These are phyloP conservation scores for Philereme vetulata DNA, from an alignment of 2,888 invertebrate genomes.

Conservation along the genomic window DNA sequence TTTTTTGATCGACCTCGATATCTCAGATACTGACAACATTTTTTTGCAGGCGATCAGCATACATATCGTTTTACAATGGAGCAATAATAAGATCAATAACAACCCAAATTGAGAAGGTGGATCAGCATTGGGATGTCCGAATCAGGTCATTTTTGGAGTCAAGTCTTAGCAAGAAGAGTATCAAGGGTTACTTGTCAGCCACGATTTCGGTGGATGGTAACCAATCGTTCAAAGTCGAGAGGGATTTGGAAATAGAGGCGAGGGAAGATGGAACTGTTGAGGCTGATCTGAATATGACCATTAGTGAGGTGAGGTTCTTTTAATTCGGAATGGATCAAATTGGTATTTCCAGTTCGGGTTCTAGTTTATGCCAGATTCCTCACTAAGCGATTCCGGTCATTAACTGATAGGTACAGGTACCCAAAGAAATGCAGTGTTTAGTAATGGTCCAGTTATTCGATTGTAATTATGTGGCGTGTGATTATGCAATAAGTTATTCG, in stretches of 20 bases:
- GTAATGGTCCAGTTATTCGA: too few species aligned
- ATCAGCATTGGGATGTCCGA: conserved; percentile 57
- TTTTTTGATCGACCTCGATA: too few species aligned
- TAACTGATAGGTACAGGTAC: too few species aligned
- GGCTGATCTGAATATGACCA: conserved; percentile 56
- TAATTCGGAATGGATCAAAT: too few species aligned
- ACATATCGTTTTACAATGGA: conserved; percentile 86
- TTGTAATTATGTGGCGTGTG: too few species aligned
- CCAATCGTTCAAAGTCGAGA: conserved; percentile 56
- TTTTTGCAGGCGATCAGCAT: conserved; percentile 86
- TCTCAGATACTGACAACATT: neutral
- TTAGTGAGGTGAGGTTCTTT: conserved; percentile 58
- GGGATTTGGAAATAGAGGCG: conserved; percentile 45
- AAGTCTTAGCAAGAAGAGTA: conserved; percentile 39
- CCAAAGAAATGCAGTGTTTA: too few species aligned
- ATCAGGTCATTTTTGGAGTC: conserved; percentile 63
- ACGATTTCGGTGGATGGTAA: conserved; percentile 57
- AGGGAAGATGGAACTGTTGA: conserved; percentile 58
- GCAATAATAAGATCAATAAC: conserved; percentile 86
- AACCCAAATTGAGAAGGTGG: conserved; percentile 58
- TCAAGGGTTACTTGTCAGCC: conserved; percentile 60
- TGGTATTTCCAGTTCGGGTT: too few species aligned
- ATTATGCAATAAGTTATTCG: too few species aligned
- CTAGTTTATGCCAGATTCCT: too few species aligned
- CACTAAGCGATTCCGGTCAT: too few species aligned